These are phyloP conservation scores for Leptinotarsa undecemlineata DNA, from an alignment of 1,140 invertebrate genomes.

Conservation along the genomic window DNA sequence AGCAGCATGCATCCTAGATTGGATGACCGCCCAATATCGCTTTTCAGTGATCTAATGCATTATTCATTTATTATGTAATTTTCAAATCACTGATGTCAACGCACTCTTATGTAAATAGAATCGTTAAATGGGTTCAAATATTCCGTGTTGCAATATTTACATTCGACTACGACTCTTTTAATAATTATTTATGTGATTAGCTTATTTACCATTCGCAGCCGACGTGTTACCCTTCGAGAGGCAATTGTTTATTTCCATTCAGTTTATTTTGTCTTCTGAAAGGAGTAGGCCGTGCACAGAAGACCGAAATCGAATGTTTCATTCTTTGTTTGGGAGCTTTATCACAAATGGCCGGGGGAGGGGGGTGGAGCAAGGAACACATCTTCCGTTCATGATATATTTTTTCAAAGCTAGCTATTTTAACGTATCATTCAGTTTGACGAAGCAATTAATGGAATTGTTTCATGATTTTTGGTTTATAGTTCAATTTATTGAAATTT, in stretches of 20 bases:
- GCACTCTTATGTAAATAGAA: slow-evolving; percentile 8
- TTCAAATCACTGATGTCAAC: background rate
- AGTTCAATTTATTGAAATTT: too few relatives aligned
- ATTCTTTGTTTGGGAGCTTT: too few relatives aligned
- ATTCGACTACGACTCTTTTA: background rate
- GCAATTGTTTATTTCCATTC: background rate
- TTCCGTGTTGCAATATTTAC: slow-evolving; percentile 5
- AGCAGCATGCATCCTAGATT: background rate
- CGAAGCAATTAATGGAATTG: too few relatives aligned
- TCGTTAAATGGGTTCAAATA: slow-evolving; percentile 1
- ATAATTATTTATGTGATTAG: slow-evolving; percentile 1
- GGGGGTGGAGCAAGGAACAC: too few relatives aligned
- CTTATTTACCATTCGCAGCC: background rate
- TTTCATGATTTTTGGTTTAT: too few relatives aligned
- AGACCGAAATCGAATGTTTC: too few relatives aligned
- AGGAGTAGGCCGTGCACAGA: too few relatives aligned
- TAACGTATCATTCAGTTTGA: too few relatives aligned
- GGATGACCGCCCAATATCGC: slow-evolving; percentile 1
- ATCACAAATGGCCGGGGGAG: too few relatives aligned
- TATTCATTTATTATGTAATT: slow-evolving; percentile 3
- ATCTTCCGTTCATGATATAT: too few relatives aligned
- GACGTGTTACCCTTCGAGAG: background rate
- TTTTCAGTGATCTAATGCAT: slow-evolving; percentile 6
- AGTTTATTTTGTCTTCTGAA: too few relatives aligned
- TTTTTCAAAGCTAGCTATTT: too few relatives aligned